Evolutionary conservation across 2,113 vertebrate species (phyloP).

Genomic region (Gambusia affinis): DNA sequence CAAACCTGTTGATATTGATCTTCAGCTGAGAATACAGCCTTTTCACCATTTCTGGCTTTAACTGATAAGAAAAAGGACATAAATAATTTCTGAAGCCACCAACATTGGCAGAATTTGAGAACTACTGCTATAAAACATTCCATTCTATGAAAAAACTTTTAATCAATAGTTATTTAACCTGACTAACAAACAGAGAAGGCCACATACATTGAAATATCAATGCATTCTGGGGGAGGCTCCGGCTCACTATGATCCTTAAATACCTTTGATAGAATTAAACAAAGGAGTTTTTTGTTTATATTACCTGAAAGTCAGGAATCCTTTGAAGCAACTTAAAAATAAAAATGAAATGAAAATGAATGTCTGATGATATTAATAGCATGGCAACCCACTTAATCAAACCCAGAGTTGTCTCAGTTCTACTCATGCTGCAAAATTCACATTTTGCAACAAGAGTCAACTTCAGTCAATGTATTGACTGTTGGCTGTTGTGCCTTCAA

Average conservation of each 20-base stretch:
- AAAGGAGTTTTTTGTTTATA: background rate
- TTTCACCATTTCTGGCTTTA: constrained; percentile 36
- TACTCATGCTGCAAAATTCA: too few relatives aligned
- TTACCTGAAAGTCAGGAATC: too few relatives aligned
- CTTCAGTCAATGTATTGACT: too few relatives aligned
- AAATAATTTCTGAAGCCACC: constrained; percentile 14
- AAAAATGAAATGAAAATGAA: too few relatives aligned
- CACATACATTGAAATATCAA: constrained; percentile 3
- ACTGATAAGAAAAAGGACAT: constrained; percentile 50
- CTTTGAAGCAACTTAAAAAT: too few relatives aligned
- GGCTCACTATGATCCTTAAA: background rate
- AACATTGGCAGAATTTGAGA: constrained; percentile 16
- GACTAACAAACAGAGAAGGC: background rate
- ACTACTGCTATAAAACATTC: background rate
- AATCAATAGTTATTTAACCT: background rate
- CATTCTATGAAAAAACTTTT: background rate
- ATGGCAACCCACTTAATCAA: too few relatives aligned
- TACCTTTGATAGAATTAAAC: background rate
- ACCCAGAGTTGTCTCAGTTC: too few relatives aligned
- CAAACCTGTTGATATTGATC: constrained; percentile 62
- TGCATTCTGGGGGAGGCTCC: background rate
- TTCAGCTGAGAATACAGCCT: constrained; percentile 38
- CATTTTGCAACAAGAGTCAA: too few relatives aligned
- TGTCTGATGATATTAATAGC: too few relatives aligned
- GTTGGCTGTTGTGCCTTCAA: too few relatives aligned